Evolutionary conservation across 1,140 invertebrate genomes (phyloP).

Genomic region (Charaxes varanes): DNA sequence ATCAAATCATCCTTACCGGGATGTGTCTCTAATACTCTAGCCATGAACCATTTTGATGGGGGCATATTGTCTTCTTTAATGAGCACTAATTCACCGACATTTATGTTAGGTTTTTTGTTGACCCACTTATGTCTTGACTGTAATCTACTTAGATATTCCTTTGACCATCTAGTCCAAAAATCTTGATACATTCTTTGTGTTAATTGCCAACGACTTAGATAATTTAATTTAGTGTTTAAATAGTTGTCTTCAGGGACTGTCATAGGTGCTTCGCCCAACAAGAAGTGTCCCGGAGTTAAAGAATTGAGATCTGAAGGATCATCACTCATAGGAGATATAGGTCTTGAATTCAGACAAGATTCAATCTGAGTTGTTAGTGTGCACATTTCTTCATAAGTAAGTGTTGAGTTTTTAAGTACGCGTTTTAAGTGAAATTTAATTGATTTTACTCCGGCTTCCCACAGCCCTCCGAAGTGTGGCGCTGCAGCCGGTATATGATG

Average conservation of each 20-base stretch:
- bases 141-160: too few species aligned
- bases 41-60: too few species aligned
- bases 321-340: constrained; percentile 40
- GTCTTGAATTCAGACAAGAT: constrained; percentile 48
- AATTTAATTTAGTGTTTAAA: background rate
- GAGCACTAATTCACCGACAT: too few species aligned
- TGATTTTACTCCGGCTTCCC: constrained; percentile 30
- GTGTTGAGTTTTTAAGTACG: constrained; percentile 22
- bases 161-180: background rate
- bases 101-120: too few species aligned
- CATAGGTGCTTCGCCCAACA: constrained; percentile 27
- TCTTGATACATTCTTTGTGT: background rate
- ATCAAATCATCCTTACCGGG: too few species aligned
- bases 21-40: too few species aligned
- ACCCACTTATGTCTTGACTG: too few species aligned
- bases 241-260: constrained; percentile 10
- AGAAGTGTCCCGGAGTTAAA: constrained; percentile 44
- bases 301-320: constrained; percentile 34
- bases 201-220: background rate
- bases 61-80: too few species aligned
- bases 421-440: constrained; percentile 32
- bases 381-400: constrained; percentile 39
- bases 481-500: constrained; percentile 29
- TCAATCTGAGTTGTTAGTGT: constrained; percentile 42
- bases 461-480: constrained; percentile 39